Conservation (phyloP, 1,140 invertebrate species). For the Teleogryllus occipitalis region DNA sequence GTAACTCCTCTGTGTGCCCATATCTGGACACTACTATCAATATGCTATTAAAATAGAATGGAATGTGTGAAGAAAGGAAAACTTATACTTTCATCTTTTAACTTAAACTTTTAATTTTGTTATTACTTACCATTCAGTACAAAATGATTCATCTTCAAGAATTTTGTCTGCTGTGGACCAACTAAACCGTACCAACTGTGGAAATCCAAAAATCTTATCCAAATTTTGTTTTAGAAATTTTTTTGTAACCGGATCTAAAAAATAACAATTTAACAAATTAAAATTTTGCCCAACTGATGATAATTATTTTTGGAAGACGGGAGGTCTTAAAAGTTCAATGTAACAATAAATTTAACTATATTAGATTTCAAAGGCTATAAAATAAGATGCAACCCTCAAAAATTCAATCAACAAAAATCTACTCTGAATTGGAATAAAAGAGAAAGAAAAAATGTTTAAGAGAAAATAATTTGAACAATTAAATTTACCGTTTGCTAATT, state of each 20-base stretch:
- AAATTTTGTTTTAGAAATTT: constrained; percentile 76
- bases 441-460: too few relatives aligned
- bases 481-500: too few relatives aligned
- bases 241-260: constrained; percentile 88
- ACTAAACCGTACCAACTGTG: constrained; percentile 90
- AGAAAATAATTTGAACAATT: too few relatives aligned
- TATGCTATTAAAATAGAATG: background rate
- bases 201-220: constrained; percentile 92
- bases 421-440: too few relatives aligned
- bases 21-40: background rate
- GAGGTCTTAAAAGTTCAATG: too few relatives aligned
- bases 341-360: too few relatives aligned
- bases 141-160: constrained; percentile 61
- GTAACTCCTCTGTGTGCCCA: background rate
- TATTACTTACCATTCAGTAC: constrained; percentile 57
- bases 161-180: constrained; percentile 91
- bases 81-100: background rate
- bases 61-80: background rate
- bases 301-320: background rate
- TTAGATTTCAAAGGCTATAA: too few relatives aligned
- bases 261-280: constrained; percentile 10
- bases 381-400: too few relatives aligned
- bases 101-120: background rate
- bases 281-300: background rate
- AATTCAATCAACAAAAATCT: too few relatives aligned